phyloP scores from a whole-genome alignment of 2,888 invertebrate species.

The Xanthia togata region DNA sequence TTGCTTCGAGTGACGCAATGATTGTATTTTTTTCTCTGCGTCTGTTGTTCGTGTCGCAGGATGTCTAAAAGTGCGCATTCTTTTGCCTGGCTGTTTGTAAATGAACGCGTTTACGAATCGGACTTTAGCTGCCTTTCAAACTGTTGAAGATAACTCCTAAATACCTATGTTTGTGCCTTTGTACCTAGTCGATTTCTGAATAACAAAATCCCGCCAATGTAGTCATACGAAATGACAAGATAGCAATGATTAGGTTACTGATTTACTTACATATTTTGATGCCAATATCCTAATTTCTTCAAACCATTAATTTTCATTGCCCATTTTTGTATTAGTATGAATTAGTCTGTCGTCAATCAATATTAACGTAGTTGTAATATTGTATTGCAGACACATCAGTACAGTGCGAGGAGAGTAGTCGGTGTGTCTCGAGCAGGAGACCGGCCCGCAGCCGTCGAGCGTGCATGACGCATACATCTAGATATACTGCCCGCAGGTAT shows the following conservation, averaged over 20 bases:
- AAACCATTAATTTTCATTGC: not conserved
- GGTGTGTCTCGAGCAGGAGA: conserved; percentile 86
- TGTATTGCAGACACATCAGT: conserved; percentile 96
- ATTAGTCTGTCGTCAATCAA: conserved; percentile 45
- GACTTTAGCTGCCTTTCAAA: not conserved
- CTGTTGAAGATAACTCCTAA: too few species aligned
- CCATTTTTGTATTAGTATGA: not conserved
- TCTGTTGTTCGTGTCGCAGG: conserved; percentile 2
- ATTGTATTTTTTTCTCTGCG: conserved; percentile 19
- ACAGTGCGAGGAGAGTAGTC: conserved; percentile 95
- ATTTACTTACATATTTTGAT: not conserved
- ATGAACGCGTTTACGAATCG: not conserved
- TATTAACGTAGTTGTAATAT: conserved; percentile 54
- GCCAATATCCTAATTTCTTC: not conserved
- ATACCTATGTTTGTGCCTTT: too few species aligned
- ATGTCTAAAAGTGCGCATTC: conserved; percentile 6
- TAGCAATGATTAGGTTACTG: not conserved
- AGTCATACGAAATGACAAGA: not conserved
- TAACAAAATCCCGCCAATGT: too few species aligned
- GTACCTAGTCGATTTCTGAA: not conserved
- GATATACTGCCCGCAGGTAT: conserved; percentile 94
- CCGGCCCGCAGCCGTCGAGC: conserved; percentile 91
- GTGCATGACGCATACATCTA: conserved; percentile 97
- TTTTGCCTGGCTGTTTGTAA: not conserved
- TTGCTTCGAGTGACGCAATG: conserved; percentile 41